Evolutionary conservation across 2,797 vertebrate genomes (phyloP).

Genomic region (Petrocephalus schoutedeni): DNA sequence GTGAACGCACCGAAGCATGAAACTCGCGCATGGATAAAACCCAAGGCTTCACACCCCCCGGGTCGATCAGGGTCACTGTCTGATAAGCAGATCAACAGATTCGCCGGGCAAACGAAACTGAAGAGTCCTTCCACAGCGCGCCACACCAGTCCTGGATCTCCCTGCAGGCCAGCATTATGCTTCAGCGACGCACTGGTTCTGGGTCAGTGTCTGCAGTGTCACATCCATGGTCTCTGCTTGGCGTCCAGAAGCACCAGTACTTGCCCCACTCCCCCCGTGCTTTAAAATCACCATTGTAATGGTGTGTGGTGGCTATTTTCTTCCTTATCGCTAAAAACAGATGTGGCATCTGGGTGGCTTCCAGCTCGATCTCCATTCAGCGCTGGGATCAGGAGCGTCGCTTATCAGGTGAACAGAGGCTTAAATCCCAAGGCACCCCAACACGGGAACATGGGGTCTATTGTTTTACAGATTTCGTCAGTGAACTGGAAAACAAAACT

Average conservation of each 20-base stretch:
- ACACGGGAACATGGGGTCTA: constrained; percentile 4
- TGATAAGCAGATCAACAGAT: constrained; percentile 1
- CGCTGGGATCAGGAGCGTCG: constrained; percentile 17
- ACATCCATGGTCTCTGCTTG: not conserved
- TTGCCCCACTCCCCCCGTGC: not conserved
- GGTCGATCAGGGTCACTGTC: constrained; percentile 21
- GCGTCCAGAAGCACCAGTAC: not conserved
- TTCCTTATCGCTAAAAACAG: constrained; percentile 34
- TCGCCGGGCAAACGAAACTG: not conserved
- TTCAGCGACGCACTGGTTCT: not conserved
- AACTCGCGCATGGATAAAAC: constrained; percentile 22
- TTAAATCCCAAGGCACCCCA: not conserved
- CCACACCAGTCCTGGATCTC: not conserved
- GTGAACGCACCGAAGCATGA: constrained; percentile 13
- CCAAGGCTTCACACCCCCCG: constrained; percentile 13
- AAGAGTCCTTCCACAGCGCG: not conserved
- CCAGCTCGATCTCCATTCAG: constrained; percentile 27
- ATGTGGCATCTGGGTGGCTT: not conserved
- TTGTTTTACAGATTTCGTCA: not conserved
- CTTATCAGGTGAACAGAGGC: constrained; percentile 11
- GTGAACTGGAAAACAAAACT: not conserved
- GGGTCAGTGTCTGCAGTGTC: not conserved
- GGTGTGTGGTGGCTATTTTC: not conserved
- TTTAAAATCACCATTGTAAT: constrained; percentile 3
- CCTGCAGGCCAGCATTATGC: not conserved